phyloP scores from a whole-genome alignment of 2,113 vertebrate species.

The Otis tarda region DNA sequence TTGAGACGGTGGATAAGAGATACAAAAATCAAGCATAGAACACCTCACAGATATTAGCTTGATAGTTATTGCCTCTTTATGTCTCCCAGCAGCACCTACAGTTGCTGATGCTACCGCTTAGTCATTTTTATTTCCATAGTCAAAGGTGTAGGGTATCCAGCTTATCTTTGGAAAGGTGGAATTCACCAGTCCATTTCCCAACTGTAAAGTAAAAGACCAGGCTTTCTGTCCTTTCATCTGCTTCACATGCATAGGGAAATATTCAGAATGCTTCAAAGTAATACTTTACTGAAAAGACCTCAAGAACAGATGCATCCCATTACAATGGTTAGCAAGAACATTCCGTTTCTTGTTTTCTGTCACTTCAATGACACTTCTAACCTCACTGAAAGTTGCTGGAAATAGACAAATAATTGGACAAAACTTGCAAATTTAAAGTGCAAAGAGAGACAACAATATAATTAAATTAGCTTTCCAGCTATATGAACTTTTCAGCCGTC shows the following conservation, averaged over 20 bases:
- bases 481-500: background rate
- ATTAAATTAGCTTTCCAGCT: background rate
- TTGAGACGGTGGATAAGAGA: accelerated
- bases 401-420: background rate
- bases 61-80: background rate
- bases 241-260: background rate
- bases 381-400: background rate
- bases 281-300: background rate
- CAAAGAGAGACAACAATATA: background rate
- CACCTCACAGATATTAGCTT: background rate
- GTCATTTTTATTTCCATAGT: background rate
- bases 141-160: background rate
- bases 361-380: background rate
- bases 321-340: background rate
- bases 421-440: background rate
- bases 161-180: background rate
- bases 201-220: background rate
- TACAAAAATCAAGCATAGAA: background rate
- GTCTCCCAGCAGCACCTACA: background rate
- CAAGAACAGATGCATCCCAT: background rate
- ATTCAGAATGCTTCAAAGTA: background rate
- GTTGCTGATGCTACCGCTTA: background rate
- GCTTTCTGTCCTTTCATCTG: background rate
- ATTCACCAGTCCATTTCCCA: background rate
- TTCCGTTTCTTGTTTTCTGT: background rate